phyloP scores from a whole-genome alignment of 2,888 invertebrate species.

The Drosophila macrothrix region DNA sequence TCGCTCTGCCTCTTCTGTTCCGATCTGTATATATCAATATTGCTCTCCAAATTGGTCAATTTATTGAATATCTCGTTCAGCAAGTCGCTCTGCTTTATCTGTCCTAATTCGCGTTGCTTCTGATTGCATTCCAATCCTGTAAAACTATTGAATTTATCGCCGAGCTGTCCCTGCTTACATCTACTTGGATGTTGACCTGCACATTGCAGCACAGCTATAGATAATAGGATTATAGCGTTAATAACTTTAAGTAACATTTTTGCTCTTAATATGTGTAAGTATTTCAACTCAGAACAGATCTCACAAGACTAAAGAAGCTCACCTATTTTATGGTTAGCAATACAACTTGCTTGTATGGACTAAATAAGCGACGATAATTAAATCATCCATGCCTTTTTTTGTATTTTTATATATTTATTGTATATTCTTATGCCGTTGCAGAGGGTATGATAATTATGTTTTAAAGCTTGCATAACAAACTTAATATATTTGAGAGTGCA shows the following conservation, averaged over 20 bases:
- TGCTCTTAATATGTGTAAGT: neutral
- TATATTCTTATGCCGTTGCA: no score
- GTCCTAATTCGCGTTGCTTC: neutral
- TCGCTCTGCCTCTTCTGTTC: slow-evolving; percentile 11
- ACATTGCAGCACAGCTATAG: neutral
- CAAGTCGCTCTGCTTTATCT: neutral
- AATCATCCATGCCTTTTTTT: neutral
- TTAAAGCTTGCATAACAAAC: no score
- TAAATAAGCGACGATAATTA: neutral
- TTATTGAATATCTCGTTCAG: neutral
- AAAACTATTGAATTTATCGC: neutral
- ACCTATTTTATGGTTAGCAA: neutral
- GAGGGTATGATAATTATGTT: no score
- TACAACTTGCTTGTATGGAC: neutral
- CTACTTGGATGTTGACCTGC: neutral
- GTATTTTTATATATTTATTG: no score
- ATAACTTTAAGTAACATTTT: slow-evolving; percentile 11
- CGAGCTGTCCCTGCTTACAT: neutral
- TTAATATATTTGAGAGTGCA: no score
- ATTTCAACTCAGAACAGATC: neutral
- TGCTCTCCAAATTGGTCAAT: neutral
- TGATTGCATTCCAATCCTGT: neutral
- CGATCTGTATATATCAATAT: neutral
- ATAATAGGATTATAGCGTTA: slow-evolving; percentile 2
- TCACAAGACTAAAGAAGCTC: slow-evolving; percentile 11